Percentiles rank a stretch among this genome's conserved stretches.
Evolutionary conservation across 2,797 vertebrate species (phyloP).

Genomic region (Rhynchonycteris naso): DNA sequence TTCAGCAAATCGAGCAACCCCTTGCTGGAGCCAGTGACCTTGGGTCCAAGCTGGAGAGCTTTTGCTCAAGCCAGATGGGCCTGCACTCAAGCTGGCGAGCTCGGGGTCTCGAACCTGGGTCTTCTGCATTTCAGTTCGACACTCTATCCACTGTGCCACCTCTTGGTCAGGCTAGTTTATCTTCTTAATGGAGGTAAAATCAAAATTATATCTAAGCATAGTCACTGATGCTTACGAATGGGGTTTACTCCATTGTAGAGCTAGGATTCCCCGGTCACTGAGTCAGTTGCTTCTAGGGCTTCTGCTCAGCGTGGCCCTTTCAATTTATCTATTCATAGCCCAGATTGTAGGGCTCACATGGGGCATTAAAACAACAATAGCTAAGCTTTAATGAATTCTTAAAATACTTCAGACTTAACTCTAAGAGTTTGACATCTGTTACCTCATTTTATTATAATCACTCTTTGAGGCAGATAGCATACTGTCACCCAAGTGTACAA

Average conservation of each 20-base stretch:
- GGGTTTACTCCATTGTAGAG: neutral
- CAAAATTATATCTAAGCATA: neutral
- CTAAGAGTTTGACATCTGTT: neutral
- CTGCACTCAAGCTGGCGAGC: too few relatives aligned
- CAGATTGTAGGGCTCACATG: too few relatives aligned
- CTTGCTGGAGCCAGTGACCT: too few relatives aligned
- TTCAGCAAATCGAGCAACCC: too few relatives aligned
- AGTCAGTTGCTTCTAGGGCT: neutral
- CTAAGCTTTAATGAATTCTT: neutral
- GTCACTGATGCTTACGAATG: neutral
- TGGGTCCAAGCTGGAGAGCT: too few relatives aligned
- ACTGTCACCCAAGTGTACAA: neutral
- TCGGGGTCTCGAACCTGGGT: too few relatives aligned
- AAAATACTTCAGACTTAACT: neutral
- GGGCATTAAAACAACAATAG: neutral
- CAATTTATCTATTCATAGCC: neutral
- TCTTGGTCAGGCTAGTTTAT: too few relatives aligned
- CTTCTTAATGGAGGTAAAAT: neutral
- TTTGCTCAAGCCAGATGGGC: too few relatives aligned
- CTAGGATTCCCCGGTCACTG: fast-evolving
- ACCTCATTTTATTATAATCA: neutral
- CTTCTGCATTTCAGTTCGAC: too few relatives aligned
- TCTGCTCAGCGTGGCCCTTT: neutral
- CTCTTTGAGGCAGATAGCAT: neutral
- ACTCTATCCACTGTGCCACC: too few relatives aligned